Percentiles rank a stretch among this genome's conserved stretches.
These are phyloP conservation scores for Microtus montanus DNA, from an alignment of 2,113 vertebrate genomes.

Conservation along the genomic window DNA sequence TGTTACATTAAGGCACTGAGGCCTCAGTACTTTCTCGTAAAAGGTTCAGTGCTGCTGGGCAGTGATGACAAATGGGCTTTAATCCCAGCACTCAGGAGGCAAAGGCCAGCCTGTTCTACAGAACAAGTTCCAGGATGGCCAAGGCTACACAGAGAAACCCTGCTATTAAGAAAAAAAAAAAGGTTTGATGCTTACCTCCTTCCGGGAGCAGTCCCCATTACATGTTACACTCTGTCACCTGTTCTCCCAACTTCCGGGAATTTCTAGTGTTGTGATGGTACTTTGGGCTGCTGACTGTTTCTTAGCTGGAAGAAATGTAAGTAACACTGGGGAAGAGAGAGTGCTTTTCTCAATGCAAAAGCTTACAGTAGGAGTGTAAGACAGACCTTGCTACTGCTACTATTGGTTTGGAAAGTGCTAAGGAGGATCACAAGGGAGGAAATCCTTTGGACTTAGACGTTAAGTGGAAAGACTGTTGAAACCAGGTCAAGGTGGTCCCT, in stretches of 20 bases:
- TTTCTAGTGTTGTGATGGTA: neutral
- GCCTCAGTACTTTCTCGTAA: neutral
- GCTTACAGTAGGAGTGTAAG: neutral
- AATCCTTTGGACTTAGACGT: neutral
- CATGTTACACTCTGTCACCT: neutral
- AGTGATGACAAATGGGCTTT: too few species aligned
- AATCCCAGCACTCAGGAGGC: too few species aligned
- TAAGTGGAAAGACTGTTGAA: neutral
- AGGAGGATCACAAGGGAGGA: neutral
- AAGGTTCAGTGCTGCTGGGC: neutral
- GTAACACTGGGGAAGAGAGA: neutral
- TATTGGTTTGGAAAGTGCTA: slow-evolving; percentile 31
- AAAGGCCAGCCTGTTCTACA: too few species aligned
- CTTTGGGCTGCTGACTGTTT: neutral
- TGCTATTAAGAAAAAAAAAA: too few species aligned
- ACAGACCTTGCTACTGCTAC: neutral
- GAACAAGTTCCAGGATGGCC: too few species aligned
- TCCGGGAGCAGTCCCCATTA: neutral
- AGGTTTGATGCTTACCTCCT: neutral
- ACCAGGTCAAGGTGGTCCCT: neutral
- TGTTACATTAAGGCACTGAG: neutral
- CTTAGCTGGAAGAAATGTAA: neutral
- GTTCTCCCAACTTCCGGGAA: neutral
- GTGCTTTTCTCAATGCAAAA: slow-evolving; percentile 17
- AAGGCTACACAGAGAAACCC: too few species aligned